phyloP scores from a whole-genome alignment of 2,888 invertebrate species.

The Pachycephus smyrnensis region DNA sequence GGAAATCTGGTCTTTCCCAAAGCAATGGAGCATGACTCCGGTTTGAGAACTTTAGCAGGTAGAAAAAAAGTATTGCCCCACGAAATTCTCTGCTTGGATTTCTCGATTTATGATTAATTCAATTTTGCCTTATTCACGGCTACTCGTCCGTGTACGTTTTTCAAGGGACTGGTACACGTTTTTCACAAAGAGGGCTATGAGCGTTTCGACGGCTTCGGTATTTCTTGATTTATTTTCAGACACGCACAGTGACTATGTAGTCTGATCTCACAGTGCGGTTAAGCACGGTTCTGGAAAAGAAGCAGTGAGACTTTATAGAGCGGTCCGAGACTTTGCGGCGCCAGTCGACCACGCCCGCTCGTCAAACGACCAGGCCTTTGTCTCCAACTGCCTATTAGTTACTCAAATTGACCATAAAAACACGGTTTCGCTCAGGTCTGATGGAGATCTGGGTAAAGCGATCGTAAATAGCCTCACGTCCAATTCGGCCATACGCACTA shows the following conservation, averaged over 20 bases:
- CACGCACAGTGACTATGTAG: not conserved
- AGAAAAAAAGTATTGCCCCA: not conserved
- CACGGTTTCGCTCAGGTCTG: conserved; percentile 27
- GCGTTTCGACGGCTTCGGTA: not conserved
- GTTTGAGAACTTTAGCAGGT: not conserved
- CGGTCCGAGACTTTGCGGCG: conserved; percentile 30
- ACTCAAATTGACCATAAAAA: conserved; percentile 57
- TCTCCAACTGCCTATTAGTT: conserved; percentile 51
- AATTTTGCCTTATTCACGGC: not conserved
- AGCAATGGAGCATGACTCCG: not conserved
- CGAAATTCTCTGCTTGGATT: not conserved
- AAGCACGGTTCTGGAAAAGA: not conserved
- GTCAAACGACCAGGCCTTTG: conserved; percentile 46
- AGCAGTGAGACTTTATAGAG: conserved; percentile 9
- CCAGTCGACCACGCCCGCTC: conserved; percentile 48
- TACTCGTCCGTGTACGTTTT: not conserved
- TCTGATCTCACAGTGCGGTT: not conserved
- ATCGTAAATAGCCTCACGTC: conserved; percentile 6
- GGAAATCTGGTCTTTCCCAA: not conserved
- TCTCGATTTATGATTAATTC: not conserved
- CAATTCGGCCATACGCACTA: not conserved
- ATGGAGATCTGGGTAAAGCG: conserved; percentile 1
- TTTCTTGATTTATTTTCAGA: not conserved
- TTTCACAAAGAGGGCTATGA: not conserved
- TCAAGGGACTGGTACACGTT: not conserved